Evolutionary conservation across 2,113 vertebrate species (phyloP).

Genomic region (Aptenodytes patagonicus): DNA sequence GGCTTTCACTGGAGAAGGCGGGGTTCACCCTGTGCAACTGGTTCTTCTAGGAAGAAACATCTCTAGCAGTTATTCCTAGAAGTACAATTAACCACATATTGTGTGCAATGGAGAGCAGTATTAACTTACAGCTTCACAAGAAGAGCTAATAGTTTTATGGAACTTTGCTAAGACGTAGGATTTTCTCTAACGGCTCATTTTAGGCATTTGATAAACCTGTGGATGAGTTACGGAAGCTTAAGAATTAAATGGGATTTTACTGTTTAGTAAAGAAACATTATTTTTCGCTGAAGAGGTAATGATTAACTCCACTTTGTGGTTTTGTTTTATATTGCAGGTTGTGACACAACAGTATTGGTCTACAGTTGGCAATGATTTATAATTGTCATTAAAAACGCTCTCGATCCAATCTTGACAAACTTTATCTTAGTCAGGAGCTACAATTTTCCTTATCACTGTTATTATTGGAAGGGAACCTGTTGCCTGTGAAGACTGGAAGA

Average conservation of each 20-base stretch:
- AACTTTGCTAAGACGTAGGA: not conserved
- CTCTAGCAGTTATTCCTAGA: not conserved
- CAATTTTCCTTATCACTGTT: not conserved
- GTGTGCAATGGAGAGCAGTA: not conserved
- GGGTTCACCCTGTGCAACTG: not conserved
- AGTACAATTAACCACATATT: not conserved
- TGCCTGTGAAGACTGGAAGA: not conserved
- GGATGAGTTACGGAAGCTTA: constrained; percentile 31
- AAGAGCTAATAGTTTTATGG: not conserved
- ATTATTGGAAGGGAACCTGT: not conserved
- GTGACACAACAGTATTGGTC: not conserved
- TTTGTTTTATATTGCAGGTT: not conserved
- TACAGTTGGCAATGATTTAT: not conserved
- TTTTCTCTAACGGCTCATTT: not conserved
- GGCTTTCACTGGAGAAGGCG: not conserved
- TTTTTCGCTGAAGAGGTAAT: not conserved
- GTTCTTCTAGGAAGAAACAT: not conserved
- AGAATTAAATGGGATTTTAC: constrained; percentile 50
- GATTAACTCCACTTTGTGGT: not conserved
- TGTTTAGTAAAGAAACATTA: constrained; percentile 17
- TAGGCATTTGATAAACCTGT: constrained; percentile 37
- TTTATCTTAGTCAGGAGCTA: not conserved
- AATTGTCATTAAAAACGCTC: not conserved
- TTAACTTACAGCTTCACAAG: not conserved
- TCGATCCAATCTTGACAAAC: not conserved